Evolutionary conservation across 2,888 invertebrate genomes (phyloP), one percentile per base, ranked within the genome.

Genomic region (Dromius quadrimaculatus): DNA sequence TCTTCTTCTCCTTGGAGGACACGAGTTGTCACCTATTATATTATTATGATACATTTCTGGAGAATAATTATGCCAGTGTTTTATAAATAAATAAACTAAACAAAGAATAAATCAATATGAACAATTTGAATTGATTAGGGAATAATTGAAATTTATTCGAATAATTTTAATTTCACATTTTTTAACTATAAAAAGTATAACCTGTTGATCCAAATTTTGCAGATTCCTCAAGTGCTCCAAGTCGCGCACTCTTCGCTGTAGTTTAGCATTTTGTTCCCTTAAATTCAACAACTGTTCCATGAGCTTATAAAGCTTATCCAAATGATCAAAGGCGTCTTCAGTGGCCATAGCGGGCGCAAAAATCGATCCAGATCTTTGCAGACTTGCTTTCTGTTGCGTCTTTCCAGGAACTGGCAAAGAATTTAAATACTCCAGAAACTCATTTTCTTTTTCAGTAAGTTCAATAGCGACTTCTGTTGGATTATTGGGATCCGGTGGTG

Each of bases 241-340:
- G 75, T 92, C 92, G 71, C 90, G 86, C 20, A 93, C 86, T 61
- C 89, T 85, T 74, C 87, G 85, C 69, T 91, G 87, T 19, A 93
- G 83, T 73, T 87, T 86, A 0, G 87, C 85, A 79, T 93, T 92
- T 74, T 92, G 90, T 76, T 92, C 89, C 73, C 90, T 87, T 34
- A 93, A 81, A 41, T 87, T 87, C 3, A 92, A 84, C 74, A 93
- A 86, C 77, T 93, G 91, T 77, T 94, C 92, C 81, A 94, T 86
- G 28, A 95, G 82, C 72, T 88, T 87, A 75, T 93, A 88, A 4
- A 95, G 84, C 75, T 91, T 91, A 74, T 92, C 93, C 59, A 95
- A 81, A 77, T 94, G 93, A 76, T 93, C 92, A 72, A 95, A 86
- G 0, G 90, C 88, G 74, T 90, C 88, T 8, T 89, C 83, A 0